Conservation (phyloP, 2,888 invertebrate genomes). For the Chromoteleia sp. region DNA sequence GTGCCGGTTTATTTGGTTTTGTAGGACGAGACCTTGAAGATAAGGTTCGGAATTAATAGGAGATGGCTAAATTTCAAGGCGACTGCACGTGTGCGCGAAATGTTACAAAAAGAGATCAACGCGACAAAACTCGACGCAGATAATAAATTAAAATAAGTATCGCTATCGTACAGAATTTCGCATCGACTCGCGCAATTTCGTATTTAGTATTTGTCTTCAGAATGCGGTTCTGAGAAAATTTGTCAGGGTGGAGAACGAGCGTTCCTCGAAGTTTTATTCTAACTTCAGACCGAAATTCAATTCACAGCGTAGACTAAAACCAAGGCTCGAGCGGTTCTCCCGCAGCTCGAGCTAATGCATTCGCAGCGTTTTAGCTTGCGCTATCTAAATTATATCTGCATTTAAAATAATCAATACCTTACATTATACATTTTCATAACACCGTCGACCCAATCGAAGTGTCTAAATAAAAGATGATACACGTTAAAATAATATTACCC, state of each 20-base stretch:
- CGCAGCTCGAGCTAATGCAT: conserved; percentile 7
- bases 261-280: background rate
- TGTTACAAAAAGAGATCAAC: conserved; percentile 7
- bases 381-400: conserved; percentile 17
- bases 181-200: background rate
- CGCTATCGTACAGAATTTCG: background rate
- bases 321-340: background rate
- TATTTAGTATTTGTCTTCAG: no score
- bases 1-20: conserved; percentile 41
- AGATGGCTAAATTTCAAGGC: conserved; percentile 47
- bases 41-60: conserved; percentile 45
- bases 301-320: background rate
- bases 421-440: conserved; percentile 6
- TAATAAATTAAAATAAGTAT: conserved; percentile 12
- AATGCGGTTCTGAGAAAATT: no score
- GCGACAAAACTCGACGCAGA: background rate
- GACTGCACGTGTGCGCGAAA: conserved; percentile 1
- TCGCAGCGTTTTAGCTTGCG: background rate
- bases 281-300: background rate
- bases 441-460: conserved; percentile 1
- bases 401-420: conserved; percentile 32
- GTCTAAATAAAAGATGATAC: conserved; percentile 45
- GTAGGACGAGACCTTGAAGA: conserved; percentile 35
- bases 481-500: conserved; percentile 31
- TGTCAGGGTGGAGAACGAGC: no score